Evolutionary conservation across 2,797 vertebrate species (phyloP), one percentile per base, ranked within the genome.

Genomic region (Valencia hispanica): DNA sequence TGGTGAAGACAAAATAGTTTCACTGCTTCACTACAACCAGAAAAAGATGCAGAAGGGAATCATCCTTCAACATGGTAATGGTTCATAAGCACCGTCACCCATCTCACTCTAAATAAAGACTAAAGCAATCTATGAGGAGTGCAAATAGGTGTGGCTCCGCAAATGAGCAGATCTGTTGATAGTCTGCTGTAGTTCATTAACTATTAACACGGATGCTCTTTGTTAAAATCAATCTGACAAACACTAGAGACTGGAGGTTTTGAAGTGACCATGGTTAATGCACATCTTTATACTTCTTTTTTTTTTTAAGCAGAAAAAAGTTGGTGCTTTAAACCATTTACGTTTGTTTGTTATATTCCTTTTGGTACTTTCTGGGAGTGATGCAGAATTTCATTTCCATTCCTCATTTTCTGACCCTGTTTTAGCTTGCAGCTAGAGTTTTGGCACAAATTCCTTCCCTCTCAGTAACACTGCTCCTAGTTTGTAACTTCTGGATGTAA

Each of bases 31-130:
- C 6, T 53, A 53, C 39, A 61, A 70, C 22, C 10, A 61, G 32
- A 34, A 57, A 45, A 43, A 43, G 5, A 55, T 20, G 12, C n/a
- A 55, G 30, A 20, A 25, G 32, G 59, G 53, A 68, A 51, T 5
- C 20, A 20, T 39, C 51, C 18, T n/a, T 17, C 25, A 63, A 50
- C 53, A 61, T 14, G 36, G 11, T 12, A 27, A 43, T 51, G 15
- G 70, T 61, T 50, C 41, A 50, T 39, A 47, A 70, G 57, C 30
- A 63, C 32, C 12, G 32, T 36, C 45, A 30, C 25, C 53, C 10
- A 50, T 34, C 68, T 77, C 43, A 70, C 71, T 70, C 63, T n/a
- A 61, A 61, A 36, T 70, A 61, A 77, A 63, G 53, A 48, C 43
- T 32, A 39, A 61, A 50, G 34, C 43, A 36, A 70, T 70, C 43